Evolutionary conservation across 1,140 invertebrate species (phyloP).

Genomic region (Meloidogyne hapla): DNA sequence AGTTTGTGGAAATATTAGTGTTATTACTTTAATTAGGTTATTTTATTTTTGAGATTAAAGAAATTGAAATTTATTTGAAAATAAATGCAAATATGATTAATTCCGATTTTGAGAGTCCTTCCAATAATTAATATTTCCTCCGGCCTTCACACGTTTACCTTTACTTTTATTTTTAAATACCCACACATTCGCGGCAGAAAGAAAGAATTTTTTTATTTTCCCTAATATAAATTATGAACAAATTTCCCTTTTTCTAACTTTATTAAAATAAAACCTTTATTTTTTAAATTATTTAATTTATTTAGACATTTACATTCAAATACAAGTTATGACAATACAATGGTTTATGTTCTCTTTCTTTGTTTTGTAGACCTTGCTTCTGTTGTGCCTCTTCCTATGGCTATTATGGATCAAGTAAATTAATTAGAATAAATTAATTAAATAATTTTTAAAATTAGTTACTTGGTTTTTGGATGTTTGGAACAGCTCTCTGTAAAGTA

Average conservation of each 20-base stretch:
- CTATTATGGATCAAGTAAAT: constrained; percentile 57
- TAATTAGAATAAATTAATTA: neutral
- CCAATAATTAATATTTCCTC: too few relatives aligned
- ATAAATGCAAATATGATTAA: too few relatives aligned
- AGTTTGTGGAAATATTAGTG: constrained; percentile 59
- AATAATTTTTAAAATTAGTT: constrained; percentile 26
- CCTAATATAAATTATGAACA: too few relatives aligned
- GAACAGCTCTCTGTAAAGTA: constrained; percentile 53
- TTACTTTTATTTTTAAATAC: too few relatives aligned
- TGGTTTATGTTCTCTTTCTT: constrained; percentile 59
- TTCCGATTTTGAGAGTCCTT: too few relatives aligned
- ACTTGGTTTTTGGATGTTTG: constrained; percentile 64
- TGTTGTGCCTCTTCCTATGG: constrained; percentile 61
- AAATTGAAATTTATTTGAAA: too few relatives aligned
- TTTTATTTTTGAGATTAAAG: neutral
- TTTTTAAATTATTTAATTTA: constrained; percentile 24
- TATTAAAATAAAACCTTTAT: too few relatives aligned
- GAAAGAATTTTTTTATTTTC: too few relatives aligned
- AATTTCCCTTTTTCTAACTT: too few relatives aligned
- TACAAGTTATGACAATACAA: constrained; percentile 57
- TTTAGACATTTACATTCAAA: constrained; percentile 56
- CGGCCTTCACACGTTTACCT: too few relatives aligned
- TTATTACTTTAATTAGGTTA: constrained; percentile 50
- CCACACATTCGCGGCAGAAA: too few relatives aligned
- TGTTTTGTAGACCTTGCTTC: constrained; percentile 59